phyloP scores from a whole-genome alignment of 2,888 invertebrate genomes.

The Trachelus tabidus region DNA sequence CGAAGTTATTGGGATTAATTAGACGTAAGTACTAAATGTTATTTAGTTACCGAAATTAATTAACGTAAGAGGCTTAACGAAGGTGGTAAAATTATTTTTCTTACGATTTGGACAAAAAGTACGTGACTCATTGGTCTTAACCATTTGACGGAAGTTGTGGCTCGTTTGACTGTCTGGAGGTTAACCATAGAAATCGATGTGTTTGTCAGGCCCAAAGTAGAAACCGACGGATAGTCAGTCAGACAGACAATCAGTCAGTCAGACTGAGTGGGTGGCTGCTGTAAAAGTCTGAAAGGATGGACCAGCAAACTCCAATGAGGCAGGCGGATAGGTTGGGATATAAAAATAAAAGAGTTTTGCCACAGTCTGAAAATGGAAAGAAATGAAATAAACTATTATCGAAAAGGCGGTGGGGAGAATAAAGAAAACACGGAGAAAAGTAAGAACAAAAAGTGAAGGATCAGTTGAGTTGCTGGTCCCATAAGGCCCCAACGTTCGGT shows the following conservation, averaged over 20 bases:
- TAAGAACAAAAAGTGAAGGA: neutral
- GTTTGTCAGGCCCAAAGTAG: neutral
- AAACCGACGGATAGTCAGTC: neutral
- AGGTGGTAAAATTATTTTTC: neutral
- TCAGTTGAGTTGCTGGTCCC: neutral
- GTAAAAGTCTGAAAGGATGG: neutral
- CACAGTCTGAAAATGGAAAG: neutral
- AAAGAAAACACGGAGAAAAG: neutral
- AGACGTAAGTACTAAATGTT: neutral
- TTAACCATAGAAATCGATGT: neutral
- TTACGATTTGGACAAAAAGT: neutral
- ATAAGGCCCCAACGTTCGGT: neutral
- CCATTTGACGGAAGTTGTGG: neutral
- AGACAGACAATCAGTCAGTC: neutral
- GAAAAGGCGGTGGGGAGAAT: neutral
- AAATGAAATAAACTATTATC: conserved; percentile 3
- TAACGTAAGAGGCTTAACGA: neutral
- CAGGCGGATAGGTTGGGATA: neutral
- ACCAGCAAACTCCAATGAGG: neutral
- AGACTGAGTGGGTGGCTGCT: neutral
- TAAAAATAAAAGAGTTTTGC: neutral
- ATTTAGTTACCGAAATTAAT: neutral
- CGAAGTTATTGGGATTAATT: neutral
- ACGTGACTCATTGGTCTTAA: neutral
- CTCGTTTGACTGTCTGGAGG: neutral